These are phyloP conservation scores for Meloidogyne chitwoodi DNA, from an alignment of 1,140 invertebrate species.

Conservation along the genomic window DNA sequence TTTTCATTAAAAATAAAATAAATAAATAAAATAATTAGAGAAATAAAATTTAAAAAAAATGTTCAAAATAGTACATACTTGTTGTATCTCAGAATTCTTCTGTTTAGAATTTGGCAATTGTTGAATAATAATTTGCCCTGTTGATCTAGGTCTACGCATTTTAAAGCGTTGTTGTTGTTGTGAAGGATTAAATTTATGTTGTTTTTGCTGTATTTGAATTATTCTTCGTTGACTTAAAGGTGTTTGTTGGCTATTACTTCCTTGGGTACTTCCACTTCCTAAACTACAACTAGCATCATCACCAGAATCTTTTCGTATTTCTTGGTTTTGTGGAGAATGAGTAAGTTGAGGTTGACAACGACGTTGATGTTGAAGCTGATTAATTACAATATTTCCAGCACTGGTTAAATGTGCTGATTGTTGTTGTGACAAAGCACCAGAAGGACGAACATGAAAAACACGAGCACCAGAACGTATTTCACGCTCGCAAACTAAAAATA, in stretches of 20 bases:
- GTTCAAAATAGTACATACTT: background rate
- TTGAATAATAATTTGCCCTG: conserved; percentile 39
- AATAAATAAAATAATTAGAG: too few relatives aligned
- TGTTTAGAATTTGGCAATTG: conserved; percentile 7
- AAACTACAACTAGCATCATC: conserved; percentile 50
- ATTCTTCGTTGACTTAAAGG: conserved; percentile 29
- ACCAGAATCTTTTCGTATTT: conserved; percentile 32
- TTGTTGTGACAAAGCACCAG: background rate
- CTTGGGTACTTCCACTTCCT: conserved; percentile 50
- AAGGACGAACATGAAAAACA: conserved; percentile 24
- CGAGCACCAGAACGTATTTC: conserved; percentile 15
- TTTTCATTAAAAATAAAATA: too few relatives aligned
- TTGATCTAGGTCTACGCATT: conserved; percentile 40
- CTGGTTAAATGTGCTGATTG: background rate
- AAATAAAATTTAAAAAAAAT: background rate
- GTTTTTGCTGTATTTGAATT: conserved; percentile 11
- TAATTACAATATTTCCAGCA: background rate
- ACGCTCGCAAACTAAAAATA: background rate
- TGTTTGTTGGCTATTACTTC: conserved; percentile 32
- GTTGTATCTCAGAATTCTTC: background rate
- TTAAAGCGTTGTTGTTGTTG: conserved; percentile 39
- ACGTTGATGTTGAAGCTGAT: conserved; percentile 1
- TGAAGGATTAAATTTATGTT: conserved; percentile 2
- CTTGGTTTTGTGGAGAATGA: background rate
- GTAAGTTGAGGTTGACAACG: background rate